Evolutionary conservation across 1,140 invertebrate genomes (phyloP).

Genomic region (Aphaenogaster ashmeadi): DNA sequence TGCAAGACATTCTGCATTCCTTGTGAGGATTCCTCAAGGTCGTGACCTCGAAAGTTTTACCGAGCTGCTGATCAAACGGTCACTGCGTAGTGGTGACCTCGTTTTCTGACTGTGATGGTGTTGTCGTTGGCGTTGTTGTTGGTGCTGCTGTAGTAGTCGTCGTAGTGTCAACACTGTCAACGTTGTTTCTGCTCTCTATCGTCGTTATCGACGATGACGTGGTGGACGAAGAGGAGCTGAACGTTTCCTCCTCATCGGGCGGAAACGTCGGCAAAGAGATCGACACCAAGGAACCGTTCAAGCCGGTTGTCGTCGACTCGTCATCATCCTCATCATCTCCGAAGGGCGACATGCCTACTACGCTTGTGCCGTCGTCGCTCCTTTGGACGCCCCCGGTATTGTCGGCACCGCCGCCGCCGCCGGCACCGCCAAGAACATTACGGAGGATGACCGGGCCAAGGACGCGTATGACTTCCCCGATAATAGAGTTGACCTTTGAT

Average conservation of each 20-base stretch:
- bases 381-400: constrained; percentile 73
- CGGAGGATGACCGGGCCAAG: constrained; percentile 90
- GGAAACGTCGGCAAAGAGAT: constrained; percentile 88
- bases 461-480: constrained; percentile 89
- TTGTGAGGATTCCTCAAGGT: constrained; percentile 47
- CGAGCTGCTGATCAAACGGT: constrained; percentile 49
- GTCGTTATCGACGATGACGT: constrained; percentile 59
- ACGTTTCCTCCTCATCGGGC: constrained; percentile 84
- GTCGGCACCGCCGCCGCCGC: constrained; percentile 49
- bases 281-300: constrained; percentile 78
- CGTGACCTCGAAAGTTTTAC: constrained; percentile 71
- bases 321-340: constrained; percentile 77
- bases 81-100: constrained; percentile 57
- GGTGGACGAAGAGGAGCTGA: constrained; percentile 70
- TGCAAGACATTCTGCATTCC: constrained; percentile 16
- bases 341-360: constrained; percentile 81
- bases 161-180: background rate
- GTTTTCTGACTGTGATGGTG: constrained; percentile 23
- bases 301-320: constrained; percentile 44
- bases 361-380: constrained; percentile 77
- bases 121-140: background rate
- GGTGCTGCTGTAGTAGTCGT: background rate
- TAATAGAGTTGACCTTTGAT: constrained; percentile 91
- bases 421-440: constrained; percentile 86
- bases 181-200: background rate